Conservation (phyloP, 1,140 invertebrate species). For the Frieseomelitta varia region DNA sequence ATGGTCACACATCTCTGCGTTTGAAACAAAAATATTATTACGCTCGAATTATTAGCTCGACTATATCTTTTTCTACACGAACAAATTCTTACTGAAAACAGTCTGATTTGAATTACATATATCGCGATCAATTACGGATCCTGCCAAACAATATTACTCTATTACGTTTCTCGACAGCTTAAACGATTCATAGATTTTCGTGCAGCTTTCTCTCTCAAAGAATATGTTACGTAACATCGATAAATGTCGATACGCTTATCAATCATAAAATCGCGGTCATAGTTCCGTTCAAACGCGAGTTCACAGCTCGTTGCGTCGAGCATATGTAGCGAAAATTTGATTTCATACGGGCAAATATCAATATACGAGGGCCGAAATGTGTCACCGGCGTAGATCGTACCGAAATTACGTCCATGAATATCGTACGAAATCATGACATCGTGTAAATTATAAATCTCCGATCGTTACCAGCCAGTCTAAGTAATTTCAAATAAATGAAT, state of each 20-base stretch:
- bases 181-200: not conserved
- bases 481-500: not conserved
- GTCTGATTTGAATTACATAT: not conserved
- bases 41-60: too few relatives aligned
- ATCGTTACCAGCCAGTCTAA: not conserved
- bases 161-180: not conserved
- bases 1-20: too few relatives aligned
- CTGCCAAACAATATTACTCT: too few relatives aligned
- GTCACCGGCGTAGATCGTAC: not conserved
- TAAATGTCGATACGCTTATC: not conserved
- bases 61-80: not conserved
- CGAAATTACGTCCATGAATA: slow-evolving; percentile 4
- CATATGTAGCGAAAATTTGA: slow-evolving; percentile 27
- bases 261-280: slow-evolving; percentile 11
- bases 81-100: too few relatives aligned
- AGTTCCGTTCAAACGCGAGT: not conserved
- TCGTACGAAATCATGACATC: not conserved
- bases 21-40: too few relatives aligned
- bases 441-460: not conserved
- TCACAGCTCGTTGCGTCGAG: not conserved
- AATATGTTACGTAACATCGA: not conserved
- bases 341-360: slow-evolving; percentile 7
- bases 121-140: not conserved
- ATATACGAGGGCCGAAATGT: not conserved
- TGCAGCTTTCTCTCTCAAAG: not conserved